Base-by-base conservation (phyloP, 1,140 invertebrate genomes). In the Polyergus mexicanus region DNA sequence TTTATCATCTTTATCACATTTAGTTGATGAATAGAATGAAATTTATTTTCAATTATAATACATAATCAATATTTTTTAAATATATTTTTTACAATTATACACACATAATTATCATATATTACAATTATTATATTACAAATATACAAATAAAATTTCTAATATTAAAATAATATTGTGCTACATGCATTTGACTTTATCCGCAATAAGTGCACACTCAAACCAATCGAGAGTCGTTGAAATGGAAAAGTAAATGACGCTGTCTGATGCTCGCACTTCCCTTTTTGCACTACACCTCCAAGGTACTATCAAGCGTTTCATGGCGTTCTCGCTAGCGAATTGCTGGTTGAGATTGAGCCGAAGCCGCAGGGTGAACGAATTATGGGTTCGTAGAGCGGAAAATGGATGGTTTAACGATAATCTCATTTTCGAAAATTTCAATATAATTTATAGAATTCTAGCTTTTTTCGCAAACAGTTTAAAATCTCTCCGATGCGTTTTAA, bases 291-390 rank as follows among this genome's bases (percentile, higher is more conserved):
- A 38, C 65, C 47, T 69, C 32, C 65, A 56, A 56, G 77, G 41
- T 60, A 54, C 11, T 69, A 80, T 80, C 63, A 80, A 56, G 47
- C 10, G 44, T 80, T 54, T 69, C 76, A 69, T 69, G 5, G 47
- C 47, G 10, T 51, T 19, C 16, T 51, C 47, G 0, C 13, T 0
- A 51, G 63, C 44, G 63, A 68, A 76, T 62, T 69, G 32, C 76
- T 22, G 63, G 63, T 80, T 54, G 63, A 51, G 77, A 71, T 47
- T 16, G 77, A 41, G 16, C 22, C 19, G 65, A 69, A 66, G 77
- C 77, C 77, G 65, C 65, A 41, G 47, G 76, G 76, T 80, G 63
- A 80, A 69, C 76, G 63, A 80, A 80, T 80, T 80, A 80, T 22
- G 63, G 44, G 44, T n/a, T 68, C 51, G 76, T 22, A 47, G 35